A percentile compares a stretch with the other conserved stretches of the same genome.
phyloP scores from a whole-genome alignment of 1,140 invertebrate genomes.

The Aphis gossypii region DNA sequence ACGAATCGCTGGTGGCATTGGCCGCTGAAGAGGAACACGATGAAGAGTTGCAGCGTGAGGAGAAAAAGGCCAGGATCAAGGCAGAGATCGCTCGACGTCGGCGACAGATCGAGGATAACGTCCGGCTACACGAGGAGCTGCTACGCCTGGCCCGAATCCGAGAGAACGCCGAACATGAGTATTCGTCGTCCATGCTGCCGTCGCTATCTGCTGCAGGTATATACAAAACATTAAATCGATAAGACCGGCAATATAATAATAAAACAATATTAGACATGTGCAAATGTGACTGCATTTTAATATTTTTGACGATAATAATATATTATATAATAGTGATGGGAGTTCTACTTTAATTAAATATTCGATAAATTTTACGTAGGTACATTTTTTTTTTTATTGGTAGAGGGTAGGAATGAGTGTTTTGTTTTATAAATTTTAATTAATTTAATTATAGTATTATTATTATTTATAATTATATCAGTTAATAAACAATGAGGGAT shows the following conservation, averaged over 20 bases:
- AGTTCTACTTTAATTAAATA: not conserved
- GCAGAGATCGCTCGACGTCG: slow-evolving; percentile 72
- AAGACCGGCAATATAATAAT: not conserved
- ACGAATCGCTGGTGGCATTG: slow-evolving; percentile 66
- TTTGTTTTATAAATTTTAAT: too few species aligned
- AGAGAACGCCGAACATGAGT: slow-evolving; percentile 65
- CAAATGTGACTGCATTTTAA: not conserved
- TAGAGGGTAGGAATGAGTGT: too few species aligned
- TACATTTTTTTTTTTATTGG: not conserved
- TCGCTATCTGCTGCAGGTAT: slow-evolving; percentile 39
- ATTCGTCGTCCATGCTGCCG: slow-evolving; percentile 51
- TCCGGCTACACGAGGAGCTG: slow-evolving; percentile 69
- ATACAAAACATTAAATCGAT: not conserved
- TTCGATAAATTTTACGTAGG: not conserved
- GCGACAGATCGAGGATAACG: slow-evolving; percentile 72
- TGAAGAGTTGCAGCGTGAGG: slow-evolving; percentile 67
- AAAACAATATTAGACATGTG: not conserved
- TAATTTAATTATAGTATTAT: too few species aligned
- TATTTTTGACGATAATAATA: not conserved
- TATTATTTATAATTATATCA: too few species aligned
- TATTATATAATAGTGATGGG: not conserved
- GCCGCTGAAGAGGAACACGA: slow-evolving; percentile 66
- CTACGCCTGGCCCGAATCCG: slow-evolving; percentile 66
- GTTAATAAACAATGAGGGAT: too few species aligned
- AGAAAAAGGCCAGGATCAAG: slow-evolving; percentile 72